Evolutionary conservation across 2,113 vertebrate species (phyloP).

Genomic region (Alexandromys fortis): DNA sequence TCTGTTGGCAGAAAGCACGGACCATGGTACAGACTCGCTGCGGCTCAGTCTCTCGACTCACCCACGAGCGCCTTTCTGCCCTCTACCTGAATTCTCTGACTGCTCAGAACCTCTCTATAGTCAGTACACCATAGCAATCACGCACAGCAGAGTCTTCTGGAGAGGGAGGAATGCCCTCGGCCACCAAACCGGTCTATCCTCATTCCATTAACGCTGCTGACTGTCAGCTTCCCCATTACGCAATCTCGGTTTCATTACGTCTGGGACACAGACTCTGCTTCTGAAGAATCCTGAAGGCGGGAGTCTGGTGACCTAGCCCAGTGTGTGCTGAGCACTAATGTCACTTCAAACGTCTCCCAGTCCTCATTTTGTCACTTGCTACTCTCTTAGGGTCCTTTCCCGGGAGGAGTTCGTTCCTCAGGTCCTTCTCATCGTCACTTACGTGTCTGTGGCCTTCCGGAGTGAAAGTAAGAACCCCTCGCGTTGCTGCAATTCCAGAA

Average conservation of each 20-base stretch:
- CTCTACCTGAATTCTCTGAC: background rate
- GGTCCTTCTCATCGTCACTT: background rate
- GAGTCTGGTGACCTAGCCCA: background rate
- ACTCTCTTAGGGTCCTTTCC: background rate
- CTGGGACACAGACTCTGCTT: background rate
- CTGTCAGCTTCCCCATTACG: constrained; percentile 40
- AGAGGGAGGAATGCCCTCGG: constrained; percentile 37
- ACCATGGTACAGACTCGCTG: background rate
- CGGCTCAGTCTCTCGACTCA: background rate
- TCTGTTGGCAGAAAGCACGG: background rate
- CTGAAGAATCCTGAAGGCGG: background rate
- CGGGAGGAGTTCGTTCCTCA: background rate
- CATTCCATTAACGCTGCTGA: constrained; percentile 55
- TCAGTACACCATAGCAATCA: constrained; percentile 56
- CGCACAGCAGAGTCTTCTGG: background rate
- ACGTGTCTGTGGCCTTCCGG: background rate
- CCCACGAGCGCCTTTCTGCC: background rate
- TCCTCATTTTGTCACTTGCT: background rate
- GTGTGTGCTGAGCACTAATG: background rate
- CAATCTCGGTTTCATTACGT: background rate
- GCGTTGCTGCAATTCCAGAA: background rate
- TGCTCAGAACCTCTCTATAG: background rate
- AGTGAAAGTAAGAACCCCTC: background rate
- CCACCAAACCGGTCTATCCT: constrained; percentile 61
- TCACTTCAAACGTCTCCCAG: background rate